A percentile compares a stretch with the other conserved stretches of the same genome.
These are phyloP conservation scores for Cephalopachus bancanus DNA, from an alignment of 2,797 vertebrate species.

Conservation along the genomic window DNA sequence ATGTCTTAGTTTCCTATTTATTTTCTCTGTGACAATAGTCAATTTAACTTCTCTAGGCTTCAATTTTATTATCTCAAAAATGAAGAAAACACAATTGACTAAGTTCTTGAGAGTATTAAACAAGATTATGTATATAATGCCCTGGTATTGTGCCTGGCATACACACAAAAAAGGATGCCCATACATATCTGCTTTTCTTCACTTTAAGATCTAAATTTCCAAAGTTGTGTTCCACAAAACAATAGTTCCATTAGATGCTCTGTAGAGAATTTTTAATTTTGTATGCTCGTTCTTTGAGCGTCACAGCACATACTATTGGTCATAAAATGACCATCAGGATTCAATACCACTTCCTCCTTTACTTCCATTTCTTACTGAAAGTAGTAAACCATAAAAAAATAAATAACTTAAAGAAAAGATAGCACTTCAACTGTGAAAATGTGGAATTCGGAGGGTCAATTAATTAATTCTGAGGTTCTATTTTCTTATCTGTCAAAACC, in stretches of 20 bases:
- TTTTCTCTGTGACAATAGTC: background rate
- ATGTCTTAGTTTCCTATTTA: background rate
- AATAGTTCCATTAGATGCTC: background rate
- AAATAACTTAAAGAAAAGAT: background rate
- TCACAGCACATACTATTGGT: background rate
- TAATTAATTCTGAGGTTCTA: background rate
- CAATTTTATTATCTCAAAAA: background rate
- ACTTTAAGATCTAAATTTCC: background rate
- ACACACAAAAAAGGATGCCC: background rate
- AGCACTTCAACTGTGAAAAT: background rate
- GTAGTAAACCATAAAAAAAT: background rate
- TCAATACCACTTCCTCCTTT: background rate
- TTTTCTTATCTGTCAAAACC: background rate
- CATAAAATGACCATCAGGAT: background rate
- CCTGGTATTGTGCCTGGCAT: background rate
- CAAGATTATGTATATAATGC: background rate
- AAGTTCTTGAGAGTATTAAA: background rate
- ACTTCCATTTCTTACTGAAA: slow-evolving; percentile 2
- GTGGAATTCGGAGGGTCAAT: background rate
- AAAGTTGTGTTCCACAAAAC: background rate
- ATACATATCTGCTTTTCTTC: background rate
- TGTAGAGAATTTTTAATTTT: background rate
- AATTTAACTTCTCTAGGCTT: background rate
- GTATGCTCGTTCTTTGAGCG: background rate
- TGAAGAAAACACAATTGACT: background rate